Base-by-base conservation (phyloP, 2,113 vertebrate species). In the Falco punctatus region DNA sequence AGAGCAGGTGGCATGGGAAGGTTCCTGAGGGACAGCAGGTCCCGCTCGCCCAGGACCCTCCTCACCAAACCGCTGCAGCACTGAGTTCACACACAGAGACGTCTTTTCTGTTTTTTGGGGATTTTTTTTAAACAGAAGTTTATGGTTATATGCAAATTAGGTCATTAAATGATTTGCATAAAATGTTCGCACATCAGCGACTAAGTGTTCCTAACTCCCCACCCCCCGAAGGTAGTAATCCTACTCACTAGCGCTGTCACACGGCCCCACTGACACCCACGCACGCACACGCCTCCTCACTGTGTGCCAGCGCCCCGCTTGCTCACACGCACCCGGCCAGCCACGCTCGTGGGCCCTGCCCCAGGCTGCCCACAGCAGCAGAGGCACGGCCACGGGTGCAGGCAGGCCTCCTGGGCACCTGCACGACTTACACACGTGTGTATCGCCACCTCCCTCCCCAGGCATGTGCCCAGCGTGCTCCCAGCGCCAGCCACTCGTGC, bases 81-180 rank as follows among this genome's bases (percentile, higher is more conserved):
- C 38, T 24, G 14, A 95, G 40, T 51, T 33, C 81, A 94, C 78
- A 58, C 78, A 35, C 70, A 33, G 24, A 91, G 35, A 38, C 19
- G 0, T 32, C 8, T 6, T 73, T 77, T 67, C 73, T 46, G 9
- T 14, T 90, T 92, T 87, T 87, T 33, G 17, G 33, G 86, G 92
- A 33, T 83, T 51, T 52, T 72, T 89, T 96, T 95, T 84, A 23
- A 90, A 96, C 89, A 96, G 90, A 93, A 88, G 62, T 96, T 96
- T 93, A 84, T 35, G 94, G 78, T 91, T 94, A 96, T 96, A 97
- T 94, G 96, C 95, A 96, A 96, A 97, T 96, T 94, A 95, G 87
- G 80, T 94, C 94, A 94, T 96, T 96, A 97, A 96, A 96, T 95
- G 96, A 96, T 96, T 95, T 96, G 95, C 94, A 95, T 92, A 97